A percentile compares a stretch with the other conserved stretches of the same genome.
phyloP scores from a whole-genome alignment of 2,113 vertebrate genomes.

The Dipodomys stephensi region DNA sequence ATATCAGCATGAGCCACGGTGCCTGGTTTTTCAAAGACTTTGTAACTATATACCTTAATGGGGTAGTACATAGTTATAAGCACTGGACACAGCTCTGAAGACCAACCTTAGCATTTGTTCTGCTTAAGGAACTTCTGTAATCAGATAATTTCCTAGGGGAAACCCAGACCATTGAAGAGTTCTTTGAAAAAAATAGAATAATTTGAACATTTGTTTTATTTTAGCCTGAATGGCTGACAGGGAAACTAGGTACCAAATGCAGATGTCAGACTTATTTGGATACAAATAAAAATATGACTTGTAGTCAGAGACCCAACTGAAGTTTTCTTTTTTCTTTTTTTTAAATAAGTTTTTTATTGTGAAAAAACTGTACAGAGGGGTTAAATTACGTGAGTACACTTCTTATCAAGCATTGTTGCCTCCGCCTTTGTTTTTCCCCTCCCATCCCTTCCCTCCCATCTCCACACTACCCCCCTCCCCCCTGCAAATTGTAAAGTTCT shows the following conservation, averaged over 20 bases:
- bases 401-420: no score
- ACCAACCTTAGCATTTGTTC: neutral
- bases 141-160: neutral
- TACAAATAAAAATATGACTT: conserved; percentile 7
- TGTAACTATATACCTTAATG: neutral
- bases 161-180: neutral
- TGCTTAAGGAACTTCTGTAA: neutral
- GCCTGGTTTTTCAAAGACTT: conserved; percentile 10
- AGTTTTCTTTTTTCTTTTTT: no score
- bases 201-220: conserved; percentile 26
- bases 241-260: neutral
- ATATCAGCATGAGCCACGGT: no score
- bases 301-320: neutral
- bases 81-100: neutral
- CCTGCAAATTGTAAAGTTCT: no score
- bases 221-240: neutral
- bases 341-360: no score
- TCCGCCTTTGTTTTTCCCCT: no score
- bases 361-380: no score
- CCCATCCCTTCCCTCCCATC: no score
- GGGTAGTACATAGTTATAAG: neutral
- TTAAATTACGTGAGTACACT: no score
- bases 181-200: neutral
- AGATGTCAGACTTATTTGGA: neutral
- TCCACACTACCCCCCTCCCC: no score